Percentiles rank a stretch among this genome's conserved stretches.
Evolutionary conservation across 2,113 vertebrate species (phyloP).

Genomic region (Pangasianodon hypophthalmus): DNA sequence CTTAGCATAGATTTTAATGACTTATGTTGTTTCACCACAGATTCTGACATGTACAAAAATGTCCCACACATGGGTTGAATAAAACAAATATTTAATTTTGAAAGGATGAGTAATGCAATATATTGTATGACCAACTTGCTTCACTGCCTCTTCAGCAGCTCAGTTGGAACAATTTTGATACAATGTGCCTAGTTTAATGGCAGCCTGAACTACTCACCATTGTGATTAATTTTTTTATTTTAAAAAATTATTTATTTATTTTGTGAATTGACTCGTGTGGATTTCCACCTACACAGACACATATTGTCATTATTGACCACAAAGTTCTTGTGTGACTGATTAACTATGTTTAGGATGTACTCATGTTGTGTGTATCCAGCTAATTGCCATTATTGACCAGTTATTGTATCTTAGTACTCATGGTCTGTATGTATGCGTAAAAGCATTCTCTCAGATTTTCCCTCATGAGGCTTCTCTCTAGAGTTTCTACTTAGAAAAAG

Average conservation of each 20-base stretch:
- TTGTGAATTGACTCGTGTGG: neutral
- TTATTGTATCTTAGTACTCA: neutral
- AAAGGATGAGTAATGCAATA: neutral
- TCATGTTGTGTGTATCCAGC: neutral
- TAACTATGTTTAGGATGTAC: neutral
- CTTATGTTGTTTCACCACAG: neutral
- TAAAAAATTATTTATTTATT: neutral
- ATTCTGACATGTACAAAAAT: neutral
- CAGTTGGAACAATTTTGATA: neutral
- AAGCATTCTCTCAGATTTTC: neutral
- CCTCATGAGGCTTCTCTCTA: neutral
- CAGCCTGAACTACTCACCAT: neutral
- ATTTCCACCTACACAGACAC: neutral
- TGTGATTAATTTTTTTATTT: neutral
- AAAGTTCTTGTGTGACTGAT: neutral
- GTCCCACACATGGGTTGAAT: neutral
- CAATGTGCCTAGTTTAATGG: neutral
- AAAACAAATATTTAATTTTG: neutral
- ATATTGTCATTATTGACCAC: conserved; percentile 21
- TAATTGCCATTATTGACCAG: neutral
- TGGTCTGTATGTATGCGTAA: neutral
- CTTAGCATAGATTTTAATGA: neutral
- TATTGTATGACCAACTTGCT: neutral
- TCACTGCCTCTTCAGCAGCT: neutral
- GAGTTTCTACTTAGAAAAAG: neutral